These are phyloP conservation scores for Gonatopus flavifemur DNA, from an alignment of 1,140 invertebrate species.

Conservation along the genomic window DNA sequence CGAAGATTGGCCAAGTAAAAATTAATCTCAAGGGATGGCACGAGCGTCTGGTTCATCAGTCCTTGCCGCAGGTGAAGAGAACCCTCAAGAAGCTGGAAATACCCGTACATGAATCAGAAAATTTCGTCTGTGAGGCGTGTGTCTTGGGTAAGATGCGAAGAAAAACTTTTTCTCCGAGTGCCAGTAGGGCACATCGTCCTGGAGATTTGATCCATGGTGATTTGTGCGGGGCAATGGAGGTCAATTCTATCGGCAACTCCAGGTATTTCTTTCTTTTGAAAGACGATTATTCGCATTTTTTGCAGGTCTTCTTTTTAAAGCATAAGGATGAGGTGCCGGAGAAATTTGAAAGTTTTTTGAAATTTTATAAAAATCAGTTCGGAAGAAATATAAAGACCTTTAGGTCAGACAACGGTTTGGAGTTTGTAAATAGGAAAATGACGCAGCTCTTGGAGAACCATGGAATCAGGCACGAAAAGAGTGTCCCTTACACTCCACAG, in stretches of 20 bases:
- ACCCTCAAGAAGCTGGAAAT: conserved; percentile 35
- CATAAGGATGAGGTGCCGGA: conserved; percentile 13
- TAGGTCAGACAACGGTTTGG: too few species aligned
- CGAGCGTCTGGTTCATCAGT: conserved; percentile 47
- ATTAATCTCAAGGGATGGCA: conserved; percentile 39
- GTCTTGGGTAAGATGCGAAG: conserved; percentile 17
- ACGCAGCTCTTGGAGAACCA: conserved; percentile 12
- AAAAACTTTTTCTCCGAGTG: conserved; percentile 5
- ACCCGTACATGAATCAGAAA: conserved; percentile 21
- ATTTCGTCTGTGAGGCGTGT: conserved; percentile 19
- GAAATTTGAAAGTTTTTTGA: conserved; percentile 7
- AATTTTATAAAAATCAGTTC: not conserved
- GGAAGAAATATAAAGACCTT: too few species aligned
- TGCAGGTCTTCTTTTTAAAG: conserved; percentile 22
- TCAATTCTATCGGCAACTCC: conserved; percentile 17
- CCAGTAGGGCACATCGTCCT: not conserved
- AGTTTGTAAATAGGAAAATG: conserved; percentile 1
- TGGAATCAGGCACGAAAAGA: conserved; percentile 2
- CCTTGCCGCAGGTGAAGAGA: conserved; percentile 37
- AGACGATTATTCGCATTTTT: conserved; percentile 29
- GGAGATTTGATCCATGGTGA: conserved; percentile 27
- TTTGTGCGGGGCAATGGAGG: conserved; percentile 24
- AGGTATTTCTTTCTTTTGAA: conserved; percentile 24
- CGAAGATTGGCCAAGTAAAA: not conserved
- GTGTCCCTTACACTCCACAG: conserved; percentile 1